Conservation (phyloP, 2,113 vertebrate genomes). For the Diphyllodes magnificus region DNA sequence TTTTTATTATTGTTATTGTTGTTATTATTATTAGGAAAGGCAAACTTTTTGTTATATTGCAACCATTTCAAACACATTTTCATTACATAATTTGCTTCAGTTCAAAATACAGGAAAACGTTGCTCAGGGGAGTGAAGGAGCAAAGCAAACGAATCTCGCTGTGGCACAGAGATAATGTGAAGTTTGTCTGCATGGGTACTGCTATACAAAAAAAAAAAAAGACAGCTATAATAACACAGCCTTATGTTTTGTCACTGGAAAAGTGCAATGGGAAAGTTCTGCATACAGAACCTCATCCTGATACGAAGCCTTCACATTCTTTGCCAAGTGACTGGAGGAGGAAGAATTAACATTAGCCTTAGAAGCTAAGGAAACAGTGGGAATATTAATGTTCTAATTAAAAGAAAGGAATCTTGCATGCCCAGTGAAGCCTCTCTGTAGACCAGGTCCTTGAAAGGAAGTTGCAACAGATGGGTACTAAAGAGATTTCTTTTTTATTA, state of each 20-base stretch:
- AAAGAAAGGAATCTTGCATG: not conserved
- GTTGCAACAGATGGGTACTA: not conserved
- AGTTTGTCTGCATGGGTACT: conserved; percentile 29
- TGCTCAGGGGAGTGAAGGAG: conserved; percentile 9
- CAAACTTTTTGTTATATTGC: conserved; percentile 37
- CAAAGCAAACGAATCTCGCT: conserved; percentile 36
- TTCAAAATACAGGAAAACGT: conserved; percentile 18
- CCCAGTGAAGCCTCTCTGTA: not conserved
- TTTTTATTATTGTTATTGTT: conserved; percentile 15
- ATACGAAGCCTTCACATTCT: not conserved
- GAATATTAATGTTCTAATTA: conserved; percentile 54
- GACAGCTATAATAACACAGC: conserved; percentile 23
- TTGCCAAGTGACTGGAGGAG: conserved; percentile 35
- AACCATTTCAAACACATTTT: conserved; percentile 32
- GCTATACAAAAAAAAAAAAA: not conserved
- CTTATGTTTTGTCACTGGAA: not conserved
- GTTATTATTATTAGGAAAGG: conserved; percentile 1
- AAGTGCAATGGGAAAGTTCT: conserved; percentile 7
- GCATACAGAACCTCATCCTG: conserved; percentile 1
- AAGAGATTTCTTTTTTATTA: not conserved
- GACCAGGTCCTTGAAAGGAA: conserved; percentile 13
- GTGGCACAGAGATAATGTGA: conserved; percentile 50
- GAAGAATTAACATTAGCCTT: conserved; percentile 22
- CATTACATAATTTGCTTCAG: conserved; percentile 28
- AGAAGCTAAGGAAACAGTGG: conserved; percentile 9